phyloP scores from a whole-genome alignment of 2,888 invertebrate genomes.

The Stramonita haemastoma region DNA sequence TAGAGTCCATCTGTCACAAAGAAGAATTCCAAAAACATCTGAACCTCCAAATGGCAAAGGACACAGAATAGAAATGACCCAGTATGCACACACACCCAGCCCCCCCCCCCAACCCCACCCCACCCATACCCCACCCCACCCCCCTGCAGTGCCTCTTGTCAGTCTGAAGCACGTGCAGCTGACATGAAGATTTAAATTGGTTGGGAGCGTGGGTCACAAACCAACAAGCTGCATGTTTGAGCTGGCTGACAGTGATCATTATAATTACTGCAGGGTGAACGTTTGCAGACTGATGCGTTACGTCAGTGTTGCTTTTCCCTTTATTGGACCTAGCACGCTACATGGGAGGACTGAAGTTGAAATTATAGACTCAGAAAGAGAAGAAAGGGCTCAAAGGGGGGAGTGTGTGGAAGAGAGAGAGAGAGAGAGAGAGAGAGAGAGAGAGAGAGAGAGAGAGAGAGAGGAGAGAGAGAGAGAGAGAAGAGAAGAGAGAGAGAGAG shows the following conservation, averaged over 20 bases:
- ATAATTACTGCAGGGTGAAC: slow-evolving; percentile 4
- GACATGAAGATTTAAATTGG: slow-evolving; percentile 30
- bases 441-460: not conserved
- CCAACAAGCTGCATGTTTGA: slow-evolving; percentile 22
- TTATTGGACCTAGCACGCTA: not conserved
- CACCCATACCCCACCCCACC: not conserved
- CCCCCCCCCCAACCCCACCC: not conserved
- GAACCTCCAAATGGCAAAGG: too few relatives aligned
- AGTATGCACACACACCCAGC: not conserved
- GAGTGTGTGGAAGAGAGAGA: not conserved
- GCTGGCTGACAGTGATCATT: slow-evolving; percentile 3
- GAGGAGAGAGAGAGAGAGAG: not conserved
- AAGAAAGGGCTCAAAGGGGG: not conserved
- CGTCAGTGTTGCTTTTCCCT: not conserved
- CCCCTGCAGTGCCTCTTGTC: not conserved
- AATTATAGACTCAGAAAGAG: not conserved
- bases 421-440: not conserved
- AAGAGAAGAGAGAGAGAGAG: not conserved
- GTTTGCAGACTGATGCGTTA: not conserved
- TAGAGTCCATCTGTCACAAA: too few relatives aligned
- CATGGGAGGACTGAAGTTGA: not conserved
- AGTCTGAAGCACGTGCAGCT: not conserved
- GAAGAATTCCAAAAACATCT: too few relatives aligned
- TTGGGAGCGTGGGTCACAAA: slow-evolving; percentile 6
- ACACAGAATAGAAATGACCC: not conserved